A percentile compares a stretch with the other conserved stretches of the same genome.
Conservation (phyloP, 2,888 invertebrate genomes). For the Nycteola revayana region DNA sequence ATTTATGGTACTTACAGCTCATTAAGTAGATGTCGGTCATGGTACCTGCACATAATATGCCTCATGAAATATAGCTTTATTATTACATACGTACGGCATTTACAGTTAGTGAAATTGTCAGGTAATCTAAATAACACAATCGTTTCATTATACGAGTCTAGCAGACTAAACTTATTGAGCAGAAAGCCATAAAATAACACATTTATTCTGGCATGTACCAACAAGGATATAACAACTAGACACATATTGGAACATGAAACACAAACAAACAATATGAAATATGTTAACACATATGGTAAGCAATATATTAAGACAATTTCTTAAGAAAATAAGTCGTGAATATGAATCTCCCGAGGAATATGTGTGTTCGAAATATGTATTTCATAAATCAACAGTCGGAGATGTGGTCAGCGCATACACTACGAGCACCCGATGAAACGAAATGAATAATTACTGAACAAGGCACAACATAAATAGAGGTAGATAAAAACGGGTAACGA, state of each 20-base stretch:
- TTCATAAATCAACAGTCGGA: constrained; percentile 41
- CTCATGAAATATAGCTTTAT: too few species aligned
- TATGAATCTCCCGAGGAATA: constrained; percentile 23
- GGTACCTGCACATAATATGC: too few species aligned
- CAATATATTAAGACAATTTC: constrained; percentile 27
- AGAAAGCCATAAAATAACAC: too few species aligned
- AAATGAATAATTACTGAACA: constrained; percentile 47
- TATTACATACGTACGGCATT: too few species aligned
- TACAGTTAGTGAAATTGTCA: too few species aligned
- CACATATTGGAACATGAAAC: constrained; percentile 9
- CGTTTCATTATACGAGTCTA: too few species aligned
- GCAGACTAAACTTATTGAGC: too few species aligned
- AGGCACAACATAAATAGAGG: constrained; percentile 59
- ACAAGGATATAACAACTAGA: too few species aligned
- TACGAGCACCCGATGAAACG: constrained; percentile 36
- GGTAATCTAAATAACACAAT: too few species aligned
- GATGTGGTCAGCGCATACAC: constrained; percentile 32
- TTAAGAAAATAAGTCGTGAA: constrained; percentile 25
- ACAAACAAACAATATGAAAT: constrained; percentile 18
- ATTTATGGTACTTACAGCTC: too few species aligned
- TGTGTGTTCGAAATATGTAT: constrained; percentile 34
- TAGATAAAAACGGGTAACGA: constrained; percentile 63
- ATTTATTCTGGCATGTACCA: too few species aligned
- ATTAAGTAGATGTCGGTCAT: too few species aligned
- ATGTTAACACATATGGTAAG: constrained; percentile 26